Conservation (phyloP, 2,113 vertebrate species). For the Dromaius novaehollandiae region DNA sequence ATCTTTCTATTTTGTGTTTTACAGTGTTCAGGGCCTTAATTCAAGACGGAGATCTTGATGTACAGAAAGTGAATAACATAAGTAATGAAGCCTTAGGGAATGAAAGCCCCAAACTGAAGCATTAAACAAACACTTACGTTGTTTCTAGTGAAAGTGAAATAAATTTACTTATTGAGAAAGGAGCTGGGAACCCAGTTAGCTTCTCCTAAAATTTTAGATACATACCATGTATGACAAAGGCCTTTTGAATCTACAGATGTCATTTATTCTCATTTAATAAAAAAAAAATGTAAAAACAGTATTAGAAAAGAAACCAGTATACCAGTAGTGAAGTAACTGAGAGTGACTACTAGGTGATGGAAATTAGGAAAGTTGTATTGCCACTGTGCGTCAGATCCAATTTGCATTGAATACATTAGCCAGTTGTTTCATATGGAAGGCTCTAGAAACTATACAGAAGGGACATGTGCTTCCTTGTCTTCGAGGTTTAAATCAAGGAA, state of each 20-base stretch:
- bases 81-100: neutral
- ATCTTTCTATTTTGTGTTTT: neutral
- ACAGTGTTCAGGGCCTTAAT: neutral
- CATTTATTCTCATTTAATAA: neutral
- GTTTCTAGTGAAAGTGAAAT: neutral
- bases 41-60: neutral
- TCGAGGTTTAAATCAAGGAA: neutral
- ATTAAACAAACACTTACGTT: neutral
- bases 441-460: neutral
- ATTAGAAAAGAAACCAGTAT: neutral
- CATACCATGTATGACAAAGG: neutral
- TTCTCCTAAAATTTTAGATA: neutral
- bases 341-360: neutral
- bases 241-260: neutral
- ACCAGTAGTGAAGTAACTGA: neutral
- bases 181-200: neutral
- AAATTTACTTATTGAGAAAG: neutral
- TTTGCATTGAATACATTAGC: neutral
- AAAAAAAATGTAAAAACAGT: neutral
- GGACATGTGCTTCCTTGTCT: neutral
- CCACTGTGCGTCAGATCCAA: neutral
- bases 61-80: neutral
- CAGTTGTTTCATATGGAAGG: neutral
- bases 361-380: neutral
- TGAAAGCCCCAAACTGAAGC: neutral